Base-by-base conservation (phyloP, 37 sponge, comb jelly and placozoan genomes). In the Halisarca cf. caerulea region DNA sequence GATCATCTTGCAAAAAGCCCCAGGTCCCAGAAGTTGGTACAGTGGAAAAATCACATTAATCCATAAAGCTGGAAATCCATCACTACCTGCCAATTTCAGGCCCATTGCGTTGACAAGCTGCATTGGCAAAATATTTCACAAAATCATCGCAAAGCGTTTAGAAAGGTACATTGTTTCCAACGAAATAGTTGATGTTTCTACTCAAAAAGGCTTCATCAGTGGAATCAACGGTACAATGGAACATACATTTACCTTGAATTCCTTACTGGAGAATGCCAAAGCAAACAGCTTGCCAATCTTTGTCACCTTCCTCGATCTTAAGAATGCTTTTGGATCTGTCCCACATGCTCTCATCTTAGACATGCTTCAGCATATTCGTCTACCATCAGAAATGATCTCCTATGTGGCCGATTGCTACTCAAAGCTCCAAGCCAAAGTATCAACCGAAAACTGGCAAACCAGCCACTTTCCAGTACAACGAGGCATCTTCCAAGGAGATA, bases 101-200 rank as follows among this genome's bases (percentile, higher is more conserved):
- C 71, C 83, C 33, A 83, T 83, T 25, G 83, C 83, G 6, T 30
- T 83, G 25, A 83, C 83, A 11, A 66, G 70, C 21, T 8, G 30
- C 4, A 64, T 43, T 24, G 83, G 83, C n/a, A 83, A 83, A 42
- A 3, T 83, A 18, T 83, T 66, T 25, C 69, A 83, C 24, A 62
- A 38, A 14, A 83, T 83, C 44, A 8, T 83, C 11, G 83, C 71
- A 5, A 20, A 17, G 15, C 30, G 71, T 2, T 41, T 66, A 8
- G 83, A 83, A 66, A 8, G 2, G 30, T 83, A 27, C 66, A 6
- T 66, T 3, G 3, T 32, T 33, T 9, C 5, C 20, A 71, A 71
- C 15, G 30, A 62, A n/a, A 30, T 62, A 7, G 30, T 62, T 6
- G 8, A 33, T 20, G 5, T 39, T 9, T 5, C 35, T 9, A 71